phyloP scores from a whole-genome alignment of 1,140 invertebrate species.

The Zaprionus camerounensis region DNA sequence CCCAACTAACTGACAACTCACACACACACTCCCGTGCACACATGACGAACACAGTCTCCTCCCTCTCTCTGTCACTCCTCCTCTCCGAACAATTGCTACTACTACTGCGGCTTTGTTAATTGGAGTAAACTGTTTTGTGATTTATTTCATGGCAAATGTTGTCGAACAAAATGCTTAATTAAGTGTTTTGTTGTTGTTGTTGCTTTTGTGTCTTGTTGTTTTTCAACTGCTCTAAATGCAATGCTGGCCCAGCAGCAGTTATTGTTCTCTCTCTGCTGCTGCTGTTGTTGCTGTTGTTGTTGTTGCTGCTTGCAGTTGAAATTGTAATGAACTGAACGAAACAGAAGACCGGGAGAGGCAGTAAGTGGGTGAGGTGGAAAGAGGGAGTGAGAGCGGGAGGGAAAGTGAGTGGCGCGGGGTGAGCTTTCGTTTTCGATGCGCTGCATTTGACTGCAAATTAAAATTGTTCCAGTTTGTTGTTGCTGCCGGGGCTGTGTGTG shows the following conservation, averaged over 20 bases:
- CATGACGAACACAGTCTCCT: background rate
- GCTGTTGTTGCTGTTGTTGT: background rate
- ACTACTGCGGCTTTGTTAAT: slow-evolving; percentile 54
- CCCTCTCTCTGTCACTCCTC: background rate
- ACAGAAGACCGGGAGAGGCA: no score
- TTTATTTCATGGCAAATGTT: slow-evolving; percentile 60
- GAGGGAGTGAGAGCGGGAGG: background rate
- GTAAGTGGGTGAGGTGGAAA: background rate
- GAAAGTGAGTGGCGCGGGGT: background rate
- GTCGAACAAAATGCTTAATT: slow-evolving; percentile 70
- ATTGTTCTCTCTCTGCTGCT: slow-evolving; percentile 11
- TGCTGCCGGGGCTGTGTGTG: background rate
- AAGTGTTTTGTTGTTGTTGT: slow-evolving; percentile 39
- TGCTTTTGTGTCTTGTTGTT: slow-evolving; percentile 4
- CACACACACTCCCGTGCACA: background rate
- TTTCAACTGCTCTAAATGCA: slow-evolving; percentile 10
- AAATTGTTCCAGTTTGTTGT: slow-evolving; percentile 48
- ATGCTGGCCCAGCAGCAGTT: background rate
- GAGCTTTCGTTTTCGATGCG: slow-evolving; percentile 50
- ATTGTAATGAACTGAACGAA: slow-evolving; percentile 30
- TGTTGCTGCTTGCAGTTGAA: slow-evolving; percentile 22
- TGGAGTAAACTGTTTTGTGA: slow-evolving; percentile 67
- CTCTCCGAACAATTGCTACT: slow-evolving; percentile 13
- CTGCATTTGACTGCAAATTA: slow-evolving; percentile 58
- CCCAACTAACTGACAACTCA: background rate